Conservation (phyloP, 2,888 invertebrate genomes). For the Nudaria mundana region DNA sequence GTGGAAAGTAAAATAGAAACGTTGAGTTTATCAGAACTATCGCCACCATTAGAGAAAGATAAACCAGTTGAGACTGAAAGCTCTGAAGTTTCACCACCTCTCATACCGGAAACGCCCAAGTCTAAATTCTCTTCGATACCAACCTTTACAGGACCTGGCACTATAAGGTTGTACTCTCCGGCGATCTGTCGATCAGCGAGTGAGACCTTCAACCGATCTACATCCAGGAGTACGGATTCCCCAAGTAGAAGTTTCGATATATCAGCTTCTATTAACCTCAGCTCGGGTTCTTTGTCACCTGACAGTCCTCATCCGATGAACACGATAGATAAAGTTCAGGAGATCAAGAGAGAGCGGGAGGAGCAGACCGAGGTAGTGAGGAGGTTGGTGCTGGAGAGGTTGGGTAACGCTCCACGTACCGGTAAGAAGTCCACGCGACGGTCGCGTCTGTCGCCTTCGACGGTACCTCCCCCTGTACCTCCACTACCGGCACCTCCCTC, state of each 20-base stretch:
- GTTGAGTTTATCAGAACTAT: conserved; percentile 54
- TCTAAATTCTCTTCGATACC: conserved; percentile 18
- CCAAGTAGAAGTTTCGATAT: conserved; percentile 51
- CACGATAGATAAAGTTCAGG: conserved; percentile 85
- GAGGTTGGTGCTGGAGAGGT: conserved; percentile 90
- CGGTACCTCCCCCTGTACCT: conserved; percentile 51
- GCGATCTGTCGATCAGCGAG: conserved; percentile 74
- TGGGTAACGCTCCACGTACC: conserved; percentile 58
- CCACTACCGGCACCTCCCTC: conserved; percentile 41
- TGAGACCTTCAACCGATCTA: conserved; percentile 59
- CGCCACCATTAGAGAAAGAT: conserved; percentile 51
- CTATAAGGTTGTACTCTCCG: conserved; percentile 60
- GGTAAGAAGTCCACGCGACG: conserved; percentile 43
- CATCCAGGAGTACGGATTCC: conserved; percentile 45
- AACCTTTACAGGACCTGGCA: conserved; percentile 37
- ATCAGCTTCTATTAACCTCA: conserved; percentile 44
- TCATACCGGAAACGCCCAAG: conserved; percentile 49
- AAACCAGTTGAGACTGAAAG: conserved; percentile 27
- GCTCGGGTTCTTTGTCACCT: conserved; percentile 54
- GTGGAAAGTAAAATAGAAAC: conserved; percentile 45
- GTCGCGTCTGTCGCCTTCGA: conserved; percentile 40
- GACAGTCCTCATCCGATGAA: conserved; percentile 65
- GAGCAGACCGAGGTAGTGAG: conserved; percentile 92
- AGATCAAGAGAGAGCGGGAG: conserved; percentile 89
- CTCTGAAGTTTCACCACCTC: conserved; percentile 52